Base-by-base conservation (phyloP, 2,113 vertebrate genomes). In the Pardalotus punctatus region DNA sequence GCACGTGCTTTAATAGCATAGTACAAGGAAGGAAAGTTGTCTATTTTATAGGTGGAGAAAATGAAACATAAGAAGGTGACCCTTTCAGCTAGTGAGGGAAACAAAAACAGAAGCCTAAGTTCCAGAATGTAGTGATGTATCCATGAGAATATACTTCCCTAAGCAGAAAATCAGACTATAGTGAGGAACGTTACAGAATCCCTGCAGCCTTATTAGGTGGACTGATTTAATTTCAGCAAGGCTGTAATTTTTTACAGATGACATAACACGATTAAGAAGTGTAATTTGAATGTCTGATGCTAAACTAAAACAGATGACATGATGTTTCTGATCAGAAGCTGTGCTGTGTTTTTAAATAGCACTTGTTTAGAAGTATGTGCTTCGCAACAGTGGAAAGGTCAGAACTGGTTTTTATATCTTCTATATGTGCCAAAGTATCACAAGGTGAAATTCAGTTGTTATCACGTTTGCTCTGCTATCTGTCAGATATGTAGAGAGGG, bases 271-370 rank as follows among this genome's bases (percentile, higher is more conserved):
- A 92, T 92, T 94, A 95, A 93, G 62, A 88, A 83, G 79, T 90
- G 27, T 73, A 91, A 93, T 96, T 48, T 92, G 82, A 78, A 93
- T 77, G 71, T 90, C 81, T 88, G 71, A 92, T 90, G 56, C 79
- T 86, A 86, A 95, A 90, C 88, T 83, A 35, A 93, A 96, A 48
- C 82, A 94, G 85, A 93, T 62, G 58, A 93, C 79, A 81, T 20
- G 67, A 64, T 88, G 40, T 47, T 86, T 95, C 79, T 83, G 79
- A 74, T 78, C 51, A 90, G 81, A 83, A 67, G 33, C 62, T 58
- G 11, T 38, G 36, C 76, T 66, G n/a, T 88, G 84, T 6, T 96
- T 96, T 95, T 92, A 95, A 96, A 94, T 94, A 94, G 82, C 82
- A 36, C 60, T 86, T 88, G 79, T 92, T 94, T 60, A 60, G 58